These are phyloP conservation scores for Cervus canadensis DNA, from an alignment of 2,113 vertebrate species.

Conservation along the genomic window DNA sequence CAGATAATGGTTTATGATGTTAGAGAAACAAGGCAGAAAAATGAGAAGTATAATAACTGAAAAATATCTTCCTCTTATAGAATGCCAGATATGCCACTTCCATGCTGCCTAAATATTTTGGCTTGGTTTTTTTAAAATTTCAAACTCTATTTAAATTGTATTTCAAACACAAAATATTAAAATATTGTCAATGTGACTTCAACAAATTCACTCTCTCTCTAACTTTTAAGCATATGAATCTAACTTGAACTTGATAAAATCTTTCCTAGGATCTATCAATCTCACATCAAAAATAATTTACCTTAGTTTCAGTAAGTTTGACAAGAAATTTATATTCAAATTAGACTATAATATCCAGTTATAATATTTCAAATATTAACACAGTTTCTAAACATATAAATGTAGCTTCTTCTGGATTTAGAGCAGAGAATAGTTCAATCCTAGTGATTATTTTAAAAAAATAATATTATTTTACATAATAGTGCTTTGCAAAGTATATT, in stretches of 20 bases:
- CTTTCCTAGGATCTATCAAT: background rate
- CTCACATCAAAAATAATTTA: background rate
- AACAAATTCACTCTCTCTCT: background rate
- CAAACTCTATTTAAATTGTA: slow-evolving; percentile 6
- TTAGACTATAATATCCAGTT: background rate
- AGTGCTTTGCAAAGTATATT: background rate
- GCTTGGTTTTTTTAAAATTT: background rate
- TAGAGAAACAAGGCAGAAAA: background rate
- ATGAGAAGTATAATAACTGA: slow-evolving; percentile 48
- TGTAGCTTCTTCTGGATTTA: background rate
- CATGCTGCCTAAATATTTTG: background rate
- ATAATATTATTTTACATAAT: background rate
- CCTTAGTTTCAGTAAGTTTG: background rate
- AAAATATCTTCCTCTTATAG: slow-evolving; percentile 12
- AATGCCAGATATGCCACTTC: slow-evolving; percentile 7
- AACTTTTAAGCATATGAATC: background rate
- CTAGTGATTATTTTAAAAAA: background rate
- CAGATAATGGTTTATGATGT: slow-evolving; percentile 42
- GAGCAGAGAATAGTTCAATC: background rate
- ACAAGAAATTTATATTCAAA: background rate
- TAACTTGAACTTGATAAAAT: background rate
- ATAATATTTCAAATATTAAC: background rate
- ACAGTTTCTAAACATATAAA: background rate
- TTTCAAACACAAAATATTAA: background rate
- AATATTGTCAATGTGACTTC: background rate